A percentile compares a stretch with the other conserved stretches of the same genome.
These are phyloP conservation scores for Mermis nigrescens DNA, from an alignment of 2,888 invertebrate species.

Conservation along the genomic window DNA sequence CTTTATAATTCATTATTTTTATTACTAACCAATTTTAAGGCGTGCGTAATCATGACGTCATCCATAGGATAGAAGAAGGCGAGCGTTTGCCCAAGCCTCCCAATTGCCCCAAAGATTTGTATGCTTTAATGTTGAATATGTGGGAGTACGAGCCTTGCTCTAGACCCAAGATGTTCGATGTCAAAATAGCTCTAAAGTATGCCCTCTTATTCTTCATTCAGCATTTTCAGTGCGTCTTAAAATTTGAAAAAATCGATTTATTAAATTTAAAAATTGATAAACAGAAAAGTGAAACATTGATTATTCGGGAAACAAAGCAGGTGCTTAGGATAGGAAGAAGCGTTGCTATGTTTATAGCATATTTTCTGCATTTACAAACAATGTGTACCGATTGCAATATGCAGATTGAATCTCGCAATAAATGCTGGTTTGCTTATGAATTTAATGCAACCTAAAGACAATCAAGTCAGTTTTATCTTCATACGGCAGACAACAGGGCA, in stretches of 20 bases:
- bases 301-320: too few relatives aligned
- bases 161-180: conserved; percentile 67
- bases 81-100: conserved; percentile 73
- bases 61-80: conserved; percentile 74
- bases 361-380: too few relatives aligned
- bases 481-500: too few relatives aligned
- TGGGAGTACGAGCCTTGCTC: conserved; percentile 92
- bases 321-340: too few relatives aligned
- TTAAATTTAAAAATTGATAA: background rate
- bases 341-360: too few relatives aligned
- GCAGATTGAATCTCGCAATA: too few relatives aligned
- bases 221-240: too few relatives aligned
- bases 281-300: background rate
- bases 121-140: conserved; percentile 82
- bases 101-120: conserved; percentile 77
- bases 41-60: conserved; percentile 88
- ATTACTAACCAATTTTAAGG: conserved; percentile 39
- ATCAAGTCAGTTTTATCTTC: too few relatives aligned
- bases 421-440: too few relatives aligned
- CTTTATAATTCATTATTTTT: background rate
- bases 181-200: conserved; percentile 58
- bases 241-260: background rate
- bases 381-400: too few relatives aligned
- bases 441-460: too few relatives aligned
- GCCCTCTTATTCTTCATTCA: conserved; percentile 13